phyloP scores from a whole-genome alignment of 1,140 invertebrate species.

The Drosophila dunni region DNA sequence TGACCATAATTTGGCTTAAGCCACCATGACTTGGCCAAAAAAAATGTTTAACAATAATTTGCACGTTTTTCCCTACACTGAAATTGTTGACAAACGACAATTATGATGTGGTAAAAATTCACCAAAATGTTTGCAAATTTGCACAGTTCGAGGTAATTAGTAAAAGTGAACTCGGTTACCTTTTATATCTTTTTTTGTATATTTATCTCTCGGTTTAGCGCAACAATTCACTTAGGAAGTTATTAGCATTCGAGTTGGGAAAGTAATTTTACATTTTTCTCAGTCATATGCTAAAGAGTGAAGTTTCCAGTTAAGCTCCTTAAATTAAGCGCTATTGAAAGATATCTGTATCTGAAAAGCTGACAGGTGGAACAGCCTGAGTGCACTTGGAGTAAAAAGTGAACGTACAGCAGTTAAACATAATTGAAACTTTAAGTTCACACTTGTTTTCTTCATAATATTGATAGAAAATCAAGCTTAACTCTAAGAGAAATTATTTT shows the following conservation, averaged over 20 bases:
- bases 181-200: slow-evolving; percentile 12
- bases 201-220: background rate
- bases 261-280: slow-evolving; percentile 20
- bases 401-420: slow-evolving; percentile 21
- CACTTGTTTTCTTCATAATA: background rate
- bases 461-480: background rate
- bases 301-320: slow-evolving; percentile 12
- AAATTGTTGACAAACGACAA: slow-evolving; percentile 70
- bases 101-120: slow-evolving; percentile 59
- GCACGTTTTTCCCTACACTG: slow-evolving; percentile 10
- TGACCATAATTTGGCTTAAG: slow-evolving; percentile 28
- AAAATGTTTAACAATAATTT: slow-evolving; percentile 16
- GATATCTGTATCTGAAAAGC: slow-evolving; percentile 1
- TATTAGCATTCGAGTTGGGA: slow-evolving; percentile 35
- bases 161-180: slow-evolving; percentile 47
- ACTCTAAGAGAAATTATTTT: too few species aligned
- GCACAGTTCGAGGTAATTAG: slow-evolving; percentile 57
- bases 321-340: slow-evolving; percentile 18
- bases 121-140: slow-evolving; percentile 38
- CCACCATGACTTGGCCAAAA: slow-evolving; percentile 35
- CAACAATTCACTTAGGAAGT: slow-evolving; percentile 31
- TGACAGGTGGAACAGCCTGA: slow-evolving; percentile 5
- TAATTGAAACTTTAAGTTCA: slow-evolving; percentile 12
- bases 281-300: slow-evolving; percentile 3
- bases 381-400: slow-evolving; percentile 17